Evolutionary conservation across 2,797 vertebrate species (phyloP), one percentile per base, ranked within the genome.

Genomic region (Sarcophilus harrisii): DNA sequence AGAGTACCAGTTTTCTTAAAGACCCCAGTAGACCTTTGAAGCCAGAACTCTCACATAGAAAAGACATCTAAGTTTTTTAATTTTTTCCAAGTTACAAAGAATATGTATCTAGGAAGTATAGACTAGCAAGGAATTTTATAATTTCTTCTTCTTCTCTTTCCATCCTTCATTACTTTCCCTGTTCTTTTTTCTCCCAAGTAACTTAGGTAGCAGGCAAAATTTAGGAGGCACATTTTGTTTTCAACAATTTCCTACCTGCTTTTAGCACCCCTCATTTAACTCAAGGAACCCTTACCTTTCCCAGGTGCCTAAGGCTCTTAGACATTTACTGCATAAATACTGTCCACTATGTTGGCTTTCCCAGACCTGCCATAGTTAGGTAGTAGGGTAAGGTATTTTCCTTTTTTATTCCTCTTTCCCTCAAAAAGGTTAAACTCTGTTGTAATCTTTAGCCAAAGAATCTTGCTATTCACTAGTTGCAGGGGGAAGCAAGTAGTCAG

Each of bases 81-180:
- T n/a, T 66, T 73, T 73, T 81, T 96, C 14, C 45, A 92, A 73
- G n/a, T 62, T 59, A 58, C 59, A 73, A 94, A 62, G 13, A 52
- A 66, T 95, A 93, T 60, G 92, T 18, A n/a, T 58, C 12, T 87
- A 59, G 52, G 32, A 58, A 92, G 38, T 81, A n/a, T 91, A 94
- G 57, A 91, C 95, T 81, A 60, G 24, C 95, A 92, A 95, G 92
- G 29, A 92, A 93, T 92, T 96, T 94, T 21, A 81, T 66, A 92
- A 92, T 13, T 90, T 96, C 93, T 30, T 94, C 32, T 96, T 92
- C 0, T 0, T 16, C 52, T 91, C 93, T 93, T 29, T 58, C 49
- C 54, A 54, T 91, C 87, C 94, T 57, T 95, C 52, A 92, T 91
- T 8, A 66, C 95, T 58, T 30, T 95, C 94, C 54, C 60, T 87